Conservation (phyloP, 2,113 vertebrate species). For the Tauraco erythrolophus region DNA sequence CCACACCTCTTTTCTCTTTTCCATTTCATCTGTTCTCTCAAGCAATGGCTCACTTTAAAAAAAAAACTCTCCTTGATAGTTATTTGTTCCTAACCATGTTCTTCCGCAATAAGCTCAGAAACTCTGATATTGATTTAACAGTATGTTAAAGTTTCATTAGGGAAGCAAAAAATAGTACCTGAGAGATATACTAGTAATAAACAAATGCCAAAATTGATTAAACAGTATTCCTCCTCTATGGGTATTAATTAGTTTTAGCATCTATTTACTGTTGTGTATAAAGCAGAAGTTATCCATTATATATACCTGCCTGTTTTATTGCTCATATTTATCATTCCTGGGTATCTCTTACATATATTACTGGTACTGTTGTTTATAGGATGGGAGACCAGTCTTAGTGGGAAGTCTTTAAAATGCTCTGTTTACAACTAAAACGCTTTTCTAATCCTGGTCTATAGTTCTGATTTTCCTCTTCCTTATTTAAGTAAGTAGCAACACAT, state of each 20-base stretch:
- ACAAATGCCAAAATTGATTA: not conserved
- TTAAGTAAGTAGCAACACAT: not conserved
- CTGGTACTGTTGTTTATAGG: not conserved
- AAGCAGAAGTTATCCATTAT: not conserved
- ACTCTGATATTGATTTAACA: not conserved
- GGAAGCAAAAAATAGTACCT: slow-evolving; percentile 2
- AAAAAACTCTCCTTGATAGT: not conserved
- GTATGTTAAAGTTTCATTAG: not conserved
- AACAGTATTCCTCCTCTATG: not conserved
- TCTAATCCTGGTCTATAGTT: not conserved
- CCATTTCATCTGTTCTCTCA: not conserved
- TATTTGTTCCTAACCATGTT: not conserved
- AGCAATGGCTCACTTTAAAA: not conserved
- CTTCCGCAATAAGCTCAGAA: not conserved
- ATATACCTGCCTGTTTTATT: slow-evolving; percentile 48
- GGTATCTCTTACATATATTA: not conserved
- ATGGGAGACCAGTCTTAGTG: not conserved
- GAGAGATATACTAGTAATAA: not conserved
- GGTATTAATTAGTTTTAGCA: not conserved
- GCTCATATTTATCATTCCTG: slow-evolving; percentile 33
- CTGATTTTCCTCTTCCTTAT: not conserved
- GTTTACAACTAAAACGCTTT: not conserved
- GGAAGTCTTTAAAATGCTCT: not conserved
- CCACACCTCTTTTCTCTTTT: not conserved
- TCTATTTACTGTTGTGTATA: slow-evolving; percentile 16